These are phyloP conservation scores for Australoheros scitulus DNA, from an alignment of 2,113 vertebrate genomes.

Conservation along the genomic window DNA sequence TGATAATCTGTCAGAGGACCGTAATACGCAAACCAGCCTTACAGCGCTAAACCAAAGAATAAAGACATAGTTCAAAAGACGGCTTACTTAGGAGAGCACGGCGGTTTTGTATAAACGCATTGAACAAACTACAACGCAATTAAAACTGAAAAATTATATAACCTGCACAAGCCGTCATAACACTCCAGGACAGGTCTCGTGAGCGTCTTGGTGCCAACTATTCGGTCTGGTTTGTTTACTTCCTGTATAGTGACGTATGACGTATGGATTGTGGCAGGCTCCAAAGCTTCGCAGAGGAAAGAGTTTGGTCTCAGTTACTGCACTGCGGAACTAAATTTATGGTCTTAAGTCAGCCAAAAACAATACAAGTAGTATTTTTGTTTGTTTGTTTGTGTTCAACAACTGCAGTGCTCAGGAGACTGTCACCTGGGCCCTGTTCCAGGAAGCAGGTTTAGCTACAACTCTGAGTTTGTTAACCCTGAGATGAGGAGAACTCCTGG, in stretches of 20 bases:
- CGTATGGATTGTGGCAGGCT: neutral
- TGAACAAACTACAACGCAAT: neutral
- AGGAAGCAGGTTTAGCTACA: no score
- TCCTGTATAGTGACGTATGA: conserved; percentile 55
- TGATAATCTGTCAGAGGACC: neutral
- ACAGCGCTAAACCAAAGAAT: neutral
- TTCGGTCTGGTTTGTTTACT: conserved; percentile 59
- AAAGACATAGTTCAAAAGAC: neutral
- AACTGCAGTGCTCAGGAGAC: no score
- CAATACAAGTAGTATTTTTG: no score
- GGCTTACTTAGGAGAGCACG: neutral
- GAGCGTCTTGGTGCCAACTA: neutral
- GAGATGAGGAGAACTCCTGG: no score
- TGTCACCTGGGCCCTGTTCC: no score
- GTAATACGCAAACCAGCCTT: rapidly evolving
- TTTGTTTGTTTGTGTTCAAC: no score
- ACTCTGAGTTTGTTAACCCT: no score
- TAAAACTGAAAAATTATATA: neutral
- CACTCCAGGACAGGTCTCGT: neutral
- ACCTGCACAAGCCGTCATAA: neutral
- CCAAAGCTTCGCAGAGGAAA: neutral
- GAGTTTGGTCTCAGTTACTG: no score
- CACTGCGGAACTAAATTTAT: no score
- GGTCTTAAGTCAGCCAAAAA: no score
- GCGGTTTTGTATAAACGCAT: neutral